Conservation (phyloP, 2,797 vertebrate genomes). For the Euthynnus affinis region DNA sequence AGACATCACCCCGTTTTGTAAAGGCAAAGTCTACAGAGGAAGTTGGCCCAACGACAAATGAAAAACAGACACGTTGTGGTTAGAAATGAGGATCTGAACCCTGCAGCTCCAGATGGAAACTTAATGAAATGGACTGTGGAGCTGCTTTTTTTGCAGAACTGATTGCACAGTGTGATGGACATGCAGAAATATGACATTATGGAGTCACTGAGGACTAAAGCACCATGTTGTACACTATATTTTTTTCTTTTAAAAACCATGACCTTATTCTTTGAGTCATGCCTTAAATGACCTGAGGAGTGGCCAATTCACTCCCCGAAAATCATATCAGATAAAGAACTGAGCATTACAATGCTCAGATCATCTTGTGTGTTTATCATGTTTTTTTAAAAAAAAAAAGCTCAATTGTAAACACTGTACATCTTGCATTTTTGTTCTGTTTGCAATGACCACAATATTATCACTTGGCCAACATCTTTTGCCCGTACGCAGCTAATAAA, state of each 20-base stretch:
- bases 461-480: conserved; percentile 70
- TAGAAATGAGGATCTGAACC: conserved; percentile 47
- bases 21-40: conserved; percentile 27
- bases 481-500: conserved; percentile 73
- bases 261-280: conserved; percentile 75
- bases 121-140: conserved; percentile 50
- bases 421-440: conserved; percentile 46
- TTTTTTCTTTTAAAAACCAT: conserved; percentile 59
- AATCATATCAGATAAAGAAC: conserved; percentile 48
- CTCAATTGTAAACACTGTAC: conserved; percentile 61
- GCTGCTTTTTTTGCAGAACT: conserved; percentile 57
- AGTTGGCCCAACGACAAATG: conserved; percentile 22
- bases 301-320: conserved; percentile 46
- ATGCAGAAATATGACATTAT: conserved; percentile 63
- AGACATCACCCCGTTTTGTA: conserved; percentile 28
- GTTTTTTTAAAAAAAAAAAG: conserved; percentile 42
- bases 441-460: conserved; percentile 57
- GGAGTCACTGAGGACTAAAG: conserved; percentile 64
- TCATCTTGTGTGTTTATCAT: conserved; percentile 48
- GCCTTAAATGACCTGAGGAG: conserved; percentile 75
- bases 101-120: conserved; percentile 34
- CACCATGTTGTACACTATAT: conserved; percentile 57
- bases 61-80: conserved; percentile 32
- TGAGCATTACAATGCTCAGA: conserved; percentile 49
- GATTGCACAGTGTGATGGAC: conserved; percentile 69